Percentiles rank a stretch among this genome's conserved stretches.
These are phyloP conservation scores for Drosophila borborema DNA, from an alignment of 2,888 invertebrate species.

Conservation along the genomic window DNA sequence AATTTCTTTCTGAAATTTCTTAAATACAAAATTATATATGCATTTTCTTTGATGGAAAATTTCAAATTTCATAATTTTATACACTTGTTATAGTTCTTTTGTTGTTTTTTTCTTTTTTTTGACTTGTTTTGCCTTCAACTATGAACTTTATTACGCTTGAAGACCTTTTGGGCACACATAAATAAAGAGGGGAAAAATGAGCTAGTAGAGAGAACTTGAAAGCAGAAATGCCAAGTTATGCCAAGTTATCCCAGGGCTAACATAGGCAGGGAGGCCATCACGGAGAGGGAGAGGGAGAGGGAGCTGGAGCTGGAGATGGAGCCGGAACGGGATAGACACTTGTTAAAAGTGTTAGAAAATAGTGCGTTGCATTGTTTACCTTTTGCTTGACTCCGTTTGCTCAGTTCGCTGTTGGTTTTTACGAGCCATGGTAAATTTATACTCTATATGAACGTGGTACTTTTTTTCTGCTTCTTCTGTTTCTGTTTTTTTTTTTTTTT, in stretches of 20 bases:
- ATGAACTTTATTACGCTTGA: constrained; percentile 78
- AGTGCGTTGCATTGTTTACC: constrained; percentile 82
- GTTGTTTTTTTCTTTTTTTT: constrained; percentile 25
- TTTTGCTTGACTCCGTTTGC: constrained; percentile 72
- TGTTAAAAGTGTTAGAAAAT: constrained; percentile 81
- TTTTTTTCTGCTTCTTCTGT: constrained; percentile 9
- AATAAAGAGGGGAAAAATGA: constrained; percentile 27
- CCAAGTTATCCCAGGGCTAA: constrained; percentile 13
- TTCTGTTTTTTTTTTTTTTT: constrained; percentile 7
- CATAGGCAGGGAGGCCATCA: background rate
- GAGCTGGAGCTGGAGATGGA: background rate
- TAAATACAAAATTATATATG: background rate
- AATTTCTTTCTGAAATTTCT: background rate
- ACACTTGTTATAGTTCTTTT: constrained; percentile 61
- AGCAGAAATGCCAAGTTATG: constrained; percentile 47
- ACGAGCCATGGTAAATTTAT: constrained; percentile 58
- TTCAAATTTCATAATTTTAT: constrained; percentile 39
- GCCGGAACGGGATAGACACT: constrained; percentile 58
- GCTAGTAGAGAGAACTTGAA: constrained; percentile 59
- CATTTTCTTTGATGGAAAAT: constrained; percentile 4
- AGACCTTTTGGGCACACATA: constrained; percentile 64
- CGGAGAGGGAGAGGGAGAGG: background rate
- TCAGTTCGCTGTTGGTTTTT: constrained; percentile 50
- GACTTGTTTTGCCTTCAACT: constrained; percentile 74
- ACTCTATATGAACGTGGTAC: constrained; percentile 36